Evolutionary conservation across 23 tunicate genomes (phyloP).

Genomic region (Styela plicata): DNA sequence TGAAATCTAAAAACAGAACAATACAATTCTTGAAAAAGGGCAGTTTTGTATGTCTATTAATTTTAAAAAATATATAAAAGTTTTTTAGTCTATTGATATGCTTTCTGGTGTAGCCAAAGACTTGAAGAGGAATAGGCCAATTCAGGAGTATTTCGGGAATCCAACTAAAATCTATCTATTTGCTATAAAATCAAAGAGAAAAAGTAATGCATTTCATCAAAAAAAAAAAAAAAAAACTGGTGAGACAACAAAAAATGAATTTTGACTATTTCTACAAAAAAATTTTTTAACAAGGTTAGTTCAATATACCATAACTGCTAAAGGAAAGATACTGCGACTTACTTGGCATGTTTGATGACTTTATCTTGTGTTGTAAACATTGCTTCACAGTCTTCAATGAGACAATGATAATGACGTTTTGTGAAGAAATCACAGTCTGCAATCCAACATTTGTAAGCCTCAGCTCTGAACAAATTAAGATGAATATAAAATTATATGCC

Average conservation of each 20-base stretch:
- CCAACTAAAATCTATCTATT: no score
- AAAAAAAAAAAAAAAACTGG: background rate
- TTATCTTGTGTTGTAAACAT: slow-evolving; percentile 39
- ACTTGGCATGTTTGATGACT: slow-evolving; percentile 62
- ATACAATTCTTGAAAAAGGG: no score
- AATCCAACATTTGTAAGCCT: slow-evolving; percentile 31
- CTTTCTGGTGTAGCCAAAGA: no score
- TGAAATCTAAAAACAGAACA: slow-evolving; percentile 55
- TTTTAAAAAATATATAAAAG: no score
- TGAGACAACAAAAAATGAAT: background rate
- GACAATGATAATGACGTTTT: slow-evolving; percentile 62
- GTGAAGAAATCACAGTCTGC: slow-evolving; percentile 42
- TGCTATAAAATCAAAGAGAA: background rate
- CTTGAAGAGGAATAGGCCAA: no score
- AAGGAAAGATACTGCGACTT: slow-evolving; percentile 13
- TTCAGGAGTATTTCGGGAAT: no score
- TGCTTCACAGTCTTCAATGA: slow-evolving; percentile 65
- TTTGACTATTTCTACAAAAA: no score
- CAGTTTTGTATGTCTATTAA: no score
- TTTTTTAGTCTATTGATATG: no score
- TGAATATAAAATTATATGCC: no score
- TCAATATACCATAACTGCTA: no score
- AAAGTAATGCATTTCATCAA: background rate
- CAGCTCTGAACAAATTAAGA: background rate
- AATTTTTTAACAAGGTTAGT: no score